These are phyloP conservation scores for Physella acuta DNA, from an alignment of 1,140 invertebrate species.

Conservation along the genomic window DNA sequence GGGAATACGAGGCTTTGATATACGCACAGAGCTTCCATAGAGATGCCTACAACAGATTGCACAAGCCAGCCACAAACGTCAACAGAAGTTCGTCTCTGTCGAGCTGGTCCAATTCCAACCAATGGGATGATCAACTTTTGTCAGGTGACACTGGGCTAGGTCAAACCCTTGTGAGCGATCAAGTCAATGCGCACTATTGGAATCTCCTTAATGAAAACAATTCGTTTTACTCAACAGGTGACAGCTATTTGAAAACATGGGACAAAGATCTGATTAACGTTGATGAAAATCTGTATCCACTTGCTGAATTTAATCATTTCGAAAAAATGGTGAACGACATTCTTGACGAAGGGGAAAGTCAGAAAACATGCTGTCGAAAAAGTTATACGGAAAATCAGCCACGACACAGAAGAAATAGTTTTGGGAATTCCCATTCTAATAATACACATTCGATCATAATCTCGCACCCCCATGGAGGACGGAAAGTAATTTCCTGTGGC, in stretches of 20 bases:
- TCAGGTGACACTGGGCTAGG: too few species aligned
- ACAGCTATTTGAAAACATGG: neutral
- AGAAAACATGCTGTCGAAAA: neutral
- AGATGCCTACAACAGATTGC: neutral
- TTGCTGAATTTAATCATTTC: neutral
- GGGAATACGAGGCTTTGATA: slow-evolving; percentile 13
- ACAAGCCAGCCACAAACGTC: neutral
- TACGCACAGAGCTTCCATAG: neutral
- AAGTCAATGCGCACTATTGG: neutral
- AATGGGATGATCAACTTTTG: neutral
- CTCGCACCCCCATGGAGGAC: slow-evolving; percentile 17
- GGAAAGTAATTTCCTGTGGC: slow-evolving; percentile 15
- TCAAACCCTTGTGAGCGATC: neutral
- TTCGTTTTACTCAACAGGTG: neutral
- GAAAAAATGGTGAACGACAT: neutral
- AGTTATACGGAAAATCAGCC: neutral
- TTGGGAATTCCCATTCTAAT: neutral
- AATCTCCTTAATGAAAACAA: neutral
- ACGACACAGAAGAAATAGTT: neutral
- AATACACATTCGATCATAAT: neutral
- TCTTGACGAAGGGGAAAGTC: neutral
- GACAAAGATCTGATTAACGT: slow-evolving; percentile 9
- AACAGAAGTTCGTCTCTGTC: too few species aligned
- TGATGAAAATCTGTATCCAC: slow-evolving; percentile 1
- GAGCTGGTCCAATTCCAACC: too few species aligned